Conservation (phyloP, 1,140 invertebrate genomes). For the Ooceraea biroi region DNA sequence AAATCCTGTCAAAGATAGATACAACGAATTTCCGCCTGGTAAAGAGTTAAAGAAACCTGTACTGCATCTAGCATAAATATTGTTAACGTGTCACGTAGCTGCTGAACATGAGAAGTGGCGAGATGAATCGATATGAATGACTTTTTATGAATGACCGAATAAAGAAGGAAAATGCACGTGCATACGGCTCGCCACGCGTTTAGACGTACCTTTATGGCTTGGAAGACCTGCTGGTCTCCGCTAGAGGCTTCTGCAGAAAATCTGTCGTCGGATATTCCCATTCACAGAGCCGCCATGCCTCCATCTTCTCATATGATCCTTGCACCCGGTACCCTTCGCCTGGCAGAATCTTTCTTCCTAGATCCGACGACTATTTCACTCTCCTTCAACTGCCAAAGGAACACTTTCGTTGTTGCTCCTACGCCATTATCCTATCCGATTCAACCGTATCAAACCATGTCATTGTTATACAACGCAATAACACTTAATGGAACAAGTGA, state of each 20-base stretch:
- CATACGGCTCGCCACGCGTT: conserved; percentile 71
- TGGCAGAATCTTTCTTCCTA: neutral
- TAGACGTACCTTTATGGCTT: conserved; percentile 84
- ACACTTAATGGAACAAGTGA: too few species aligned
- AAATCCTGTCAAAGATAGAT: neutral
- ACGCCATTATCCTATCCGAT: too few species aligned
- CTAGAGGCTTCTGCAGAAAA: conserved; percentile 84
- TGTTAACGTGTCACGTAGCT: too few species aligned
- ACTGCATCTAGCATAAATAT: too few species aligned
- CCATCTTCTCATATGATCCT: conserved; percentile 80
- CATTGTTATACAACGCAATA: too few species aligned
- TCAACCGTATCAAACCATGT: too few species aligned
- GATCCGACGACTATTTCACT: neutral
- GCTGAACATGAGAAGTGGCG: conserved; percentile 4
- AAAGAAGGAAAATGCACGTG: conserved; percentile 77
- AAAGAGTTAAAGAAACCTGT: neutral
- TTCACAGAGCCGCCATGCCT: conserved; percentile 82
- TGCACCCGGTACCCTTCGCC: conserved; percentile 23
- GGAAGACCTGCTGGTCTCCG: conserved; percentile 82
- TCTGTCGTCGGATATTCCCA: conserved; percentile 83
- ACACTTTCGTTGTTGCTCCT: neutral
- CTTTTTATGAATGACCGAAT: conserved; percentile 82
- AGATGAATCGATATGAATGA: conserved; percentile 66
- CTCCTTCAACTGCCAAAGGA: neutral
- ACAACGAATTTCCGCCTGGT: neutral